Evolutionary conservation across 1,140 invertebrate genomes (phyloP).

Genomic region (Anastatus disparis): DNA sequence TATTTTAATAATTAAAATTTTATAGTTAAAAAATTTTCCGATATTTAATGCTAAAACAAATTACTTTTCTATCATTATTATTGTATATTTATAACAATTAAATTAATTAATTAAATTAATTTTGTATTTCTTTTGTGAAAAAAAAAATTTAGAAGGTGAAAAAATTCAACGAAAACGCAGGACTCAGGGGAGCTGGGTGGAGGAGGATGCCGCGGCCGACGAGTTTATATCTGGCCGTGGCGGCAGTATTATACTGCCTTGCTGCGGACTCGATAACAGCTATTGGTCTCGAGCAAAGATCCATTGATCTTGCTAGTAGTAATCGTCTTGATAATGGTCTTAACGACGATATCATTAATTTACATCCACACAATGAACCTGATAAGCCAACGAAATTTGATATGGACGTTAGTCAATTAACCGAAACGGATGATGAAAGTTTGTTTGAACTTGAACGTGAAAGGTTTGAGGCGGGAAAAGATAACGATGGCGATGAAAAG

Average conservation of each 20-base stretch:
- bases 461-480: no score
- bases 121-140: no score
- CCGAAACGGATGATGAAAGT: conserved; percentile 50
- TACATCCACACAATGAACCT: conserved; percentile 48
- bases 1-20: no score
- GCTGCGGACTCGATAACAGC: background rate
- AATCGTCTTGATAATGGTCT: background rate
- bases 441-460: conserved; percentile 34
- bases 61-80: no score
- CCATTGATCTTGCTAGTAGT: conserved; percentile 1
- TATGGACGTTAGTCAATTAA: conserved; percentile 49
- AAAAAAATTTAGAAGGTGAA: background rate
- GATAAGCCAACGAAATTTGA: conserved; percentile 62
- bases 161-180: background rate
- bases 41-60: no score
- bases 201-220: conserved; percentile 2
- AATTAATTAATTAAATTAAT: no score
- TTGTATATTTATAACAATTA: no score
- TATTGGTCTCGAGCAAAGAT: background rate
- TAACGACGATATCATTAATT: background rate
- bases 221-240: background rate
- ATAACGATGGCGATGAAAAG: no score
- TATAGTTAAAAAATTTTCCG: no score
- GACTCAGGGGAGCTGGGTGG: no score
- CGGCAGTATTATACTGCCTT: background rate